Percentiles rank a stretch among this genome's conserved stretches.
phyloP scores from a whole-genome alignment of 37 sponge, comb jelly and placozoan genomes.

The Spongia lamella region DNA sequence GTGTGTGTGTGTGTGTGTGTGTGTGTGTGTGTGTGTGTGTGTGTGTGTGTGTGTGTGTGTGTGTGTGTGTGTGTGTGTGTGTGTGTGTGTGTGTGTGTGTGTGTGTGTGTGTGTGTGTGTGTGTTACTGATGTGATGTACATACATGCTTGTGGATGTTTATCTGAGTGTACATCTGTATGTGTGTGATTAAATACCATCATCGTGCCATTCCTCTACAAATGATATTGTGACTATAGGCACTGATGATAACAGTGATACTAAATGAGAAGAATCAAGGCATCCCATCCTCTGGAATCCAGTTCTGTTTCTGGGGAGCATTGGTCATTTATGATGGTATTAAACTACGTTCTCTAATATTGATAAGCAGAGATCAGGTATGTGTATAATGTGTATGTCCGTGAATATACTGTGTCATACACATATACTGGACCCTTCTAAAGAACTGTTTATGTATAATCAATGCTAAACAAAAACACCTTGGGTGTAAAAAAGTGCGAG shows the following conservation, averaged over 20 bases:
- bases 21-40: conserved; percentile 13
- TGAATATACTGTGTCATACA: neutral
- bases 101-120: too few species aligned
- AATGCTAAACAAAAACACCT: too few species aligned
- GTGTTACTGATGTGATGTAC: too few species aligned
- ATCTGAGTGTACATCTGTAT: neutral
- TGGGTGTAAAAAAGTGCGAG: too few species aligned
- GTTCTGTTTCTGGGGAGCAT: conserved; percentile 59
- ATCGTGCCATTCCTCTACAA: too few species aligned
- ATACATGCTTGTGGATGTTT: too few species aligned
- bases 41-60: conserved; percentile 28
- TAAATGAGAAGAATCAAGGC: conserved; percentile 40
- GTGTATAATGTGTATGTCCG: neutral
- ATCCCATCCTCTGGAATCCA: conserved; percentile 58
- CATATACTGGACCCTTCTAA: too few species aligned
- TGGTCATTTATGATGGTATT: conserved; percentile 43
- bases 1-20: too few species aligned
- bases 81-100: conserved; percentile 19
- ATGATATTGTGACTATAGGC: conserved; percentile 6
- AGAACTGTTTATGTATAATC: too few species aligned
- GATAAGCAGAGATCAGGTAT: conserved; percentile 13
- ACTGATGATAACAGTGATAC: conserved; percentile 24
- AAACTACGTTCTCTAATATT: conserved; percentile 45
- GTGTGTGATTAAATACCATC: conserved; percentile 3
- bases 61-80: conserved; percentile 40